A percentile compares a stretch with the other conserved stretches of the same genome.
Conservation (phyloP, 2,797 vertebrate species). For the Alfaro cultratus region DNA sequence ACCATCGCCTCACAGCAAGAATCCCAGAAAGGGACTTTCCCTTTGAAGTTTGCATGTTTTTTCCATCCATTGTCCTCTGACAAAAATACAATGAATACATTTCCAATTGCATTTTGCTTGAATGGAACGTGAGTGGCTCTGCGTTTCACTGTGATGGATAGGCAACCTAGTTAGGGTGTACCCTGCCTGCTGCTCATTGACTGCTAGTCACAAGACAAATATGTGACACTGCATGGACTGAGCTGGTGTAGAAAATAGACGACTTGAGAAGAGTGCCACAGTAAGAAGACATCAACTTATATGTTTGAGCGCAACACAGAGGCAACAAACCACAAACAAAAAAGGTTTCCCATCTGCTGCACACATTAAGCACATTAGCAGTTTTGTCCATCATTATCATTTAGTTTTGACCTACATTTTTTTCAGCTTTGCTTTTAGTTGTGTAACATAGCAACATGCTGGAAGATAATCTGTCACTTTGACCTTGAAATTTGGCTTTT, state of each 20-base stretch:
- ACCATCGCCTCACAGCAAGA: background rate
- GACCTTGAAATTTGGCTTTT: background rate
- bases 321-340: background rate
- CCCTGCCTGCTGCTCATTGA: background rate
- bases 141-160: background rate
- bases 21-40: background rate
- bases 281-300: background rate
- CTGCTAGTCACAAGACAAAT: background rate
- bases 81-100: background rate
- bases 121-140: background rate
- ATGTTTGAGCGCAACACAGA: background rate
- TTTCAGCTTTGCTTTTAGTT: background rate
- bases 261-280: background rate
- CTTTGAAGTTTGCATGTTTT: background rate
- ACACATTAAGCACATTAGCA: constrained; percentile 3
- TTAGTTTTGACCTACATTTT: background rate
- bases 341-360: background rate
- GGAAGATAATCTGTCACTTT: constrained; percentile 2
- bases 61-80: background rate
- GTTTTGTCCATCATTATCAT: background rate
- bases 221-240: background rate
- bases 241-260: constrained; percentile 3
- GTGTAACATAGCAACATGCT: constrained; percentile 1
- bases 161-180: background rate
- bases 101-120: background rate